A percentile compares a stretch with the other conserved stretches of the same genome.
These are phyloP conservation scores for Podarcis cretensis DNA, from an alignment of 2,113 vertebrate species.

Conservation along the genomic window DNA sequence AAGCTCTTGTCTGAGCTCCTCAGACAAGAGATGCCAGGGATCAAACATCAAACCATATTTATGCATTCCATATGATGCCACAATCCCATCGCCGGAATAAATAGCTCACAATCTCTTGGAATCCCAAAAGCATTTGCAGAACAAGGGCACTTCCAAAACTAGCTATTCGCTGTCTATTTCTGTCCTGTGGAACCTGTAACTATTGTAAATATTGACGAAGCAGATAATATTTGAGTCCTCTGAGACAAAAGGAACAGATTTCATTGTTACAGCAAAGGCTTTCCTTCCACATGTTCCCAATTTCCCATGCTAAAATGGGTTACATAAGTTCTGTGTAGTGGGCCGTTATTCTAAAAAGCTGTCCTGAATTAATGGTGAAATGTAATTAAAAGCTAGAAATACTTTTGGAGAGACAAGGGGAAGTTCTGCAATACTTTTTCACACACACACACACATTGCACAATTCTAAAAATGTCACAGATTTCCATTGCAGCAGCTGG, in stretches of 20 bases:
- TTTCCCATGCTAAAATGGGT: conserved; percentile 78
- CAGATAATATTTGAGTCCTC: conserved; percentile 62
- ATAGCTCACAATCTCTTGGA: not conserved
- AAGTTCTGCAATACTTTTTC: conserved; percentile 62
- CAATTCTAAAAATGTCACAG: conserved; percentile 79
- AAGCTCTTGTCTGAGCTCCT: not conserved
- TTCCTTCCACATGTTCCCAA: conserved; percentile 77
- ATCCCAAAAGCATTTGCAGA: not conserved
- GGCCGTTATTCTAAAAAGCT: conserved; percentile 70
- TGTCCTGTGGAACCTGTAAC: not conserved
- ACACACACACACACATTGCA: conserved; percentile 75
- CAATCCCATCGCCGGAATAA: not conserved
- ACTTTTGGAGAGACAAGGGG: conserved; percentile 73
- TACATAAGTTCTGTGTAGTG: conserved; percentile 79
- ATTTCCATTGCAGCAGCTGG: conserved; percentile 77
- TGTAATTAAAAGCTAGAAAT: conserved; percentile 81
- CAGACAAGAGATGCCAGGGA: too few relatives aligned
- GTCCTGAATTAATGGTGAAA: conserved; percentile 68
- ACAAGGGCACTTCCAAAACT: not conserved
- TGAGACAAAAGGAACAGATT: conserved; percentile 68
- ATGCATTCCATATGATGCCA: not conserved
- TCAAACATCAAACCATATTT: not conserved
- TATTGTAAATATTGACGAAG: conserved; percentile 32
- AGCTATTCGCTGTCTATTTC: not conserved
- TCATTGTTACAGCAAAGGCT: conserved; percentile 74